A percentile compares a stretch with the other conserved stretches of the same genome.
Evolutionary conservation across 2,797 vertebrate genomes (phyloP).

Genomic region (Acomys russatus): DNA sequence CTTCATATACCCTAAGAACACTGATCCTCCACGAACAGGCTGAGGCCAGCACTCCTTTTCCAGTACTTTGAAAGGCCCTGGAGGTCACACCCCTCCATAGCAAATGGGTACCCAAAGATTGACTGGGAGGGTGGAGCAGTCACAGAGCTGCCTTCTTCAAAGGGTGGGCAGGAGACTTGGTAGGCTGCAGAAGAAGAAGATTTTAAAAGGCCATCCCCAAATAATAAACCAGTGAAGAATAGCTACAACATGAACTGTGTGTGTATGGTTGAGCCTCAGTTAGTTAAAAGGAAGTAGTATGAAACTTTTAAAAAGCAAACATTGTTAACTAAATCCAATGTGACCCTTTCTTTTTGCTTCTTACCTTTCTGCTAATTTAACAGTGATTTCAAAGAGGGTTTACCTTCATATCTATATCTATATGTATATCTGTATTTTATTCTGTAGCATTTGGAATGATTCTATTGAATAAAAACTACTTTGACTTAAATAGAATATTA

Average conservation of each 20-base stretch:
- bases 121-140: neutral
- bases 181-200: neutral
- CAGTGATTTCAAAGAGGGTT: constrained; percentile 49
- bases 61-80: neutral
- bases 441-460: constrained; percentile 46
- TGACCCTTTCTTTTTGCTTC: neutral
- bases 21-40: neutral
- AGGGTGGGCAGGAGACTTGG: neutral
- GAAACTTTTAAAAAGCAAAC: constrained; percentile 45
- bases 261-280: neutral
- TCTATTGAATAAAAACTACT: constrained; percentile 3
- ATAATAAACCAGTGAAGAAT: neutral
- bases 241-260: neutral
- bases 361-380: constrained; percentile 42
- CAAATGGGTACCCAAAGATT: neutral
- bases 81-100: neutral
- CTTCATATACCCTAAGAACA: neutral
- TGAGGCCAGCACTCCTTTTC: neutral
- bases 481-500: constrained; percentile 10
- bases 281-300: constrained; percentile 21
- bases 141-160: neutral
- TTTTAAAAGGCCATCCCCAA: neutral
- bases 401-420: neutral
- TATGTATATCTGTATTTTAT: neutral
- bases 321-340: constrained; percentile 13